Conservation (phyloP, 1,140 invertebrate genomes). For the Polypedilum pembai region DNA sequence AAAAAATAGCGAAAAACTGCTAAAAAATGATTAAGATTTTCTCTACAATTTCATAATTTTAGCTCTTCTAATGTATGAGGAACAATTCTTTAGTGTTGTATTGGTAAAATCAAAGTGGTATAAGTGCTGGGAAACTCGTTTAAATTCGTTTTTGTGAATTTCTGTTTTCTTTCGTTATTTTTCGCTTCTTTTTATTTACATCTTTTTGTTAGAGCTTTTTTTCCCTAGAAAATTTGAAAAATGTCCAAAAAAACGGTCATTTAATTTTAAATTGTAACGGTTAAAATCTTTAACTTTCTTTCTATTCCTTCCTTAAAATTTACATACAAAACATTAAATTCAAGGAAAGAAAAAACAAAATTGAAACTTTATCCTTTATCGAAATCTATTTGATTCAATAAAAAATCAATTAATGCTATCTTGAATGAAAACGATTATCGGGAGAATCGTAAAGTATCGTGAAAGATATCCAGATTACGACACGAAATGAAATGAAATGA, state of each 20-base stretch:
- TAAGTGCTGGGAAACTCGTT: too few species aligned
- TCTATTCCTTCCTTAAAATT: background rate
- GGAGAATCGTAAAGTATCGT: too few species aligned
- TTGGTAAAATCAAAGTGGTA: too few species aligned
- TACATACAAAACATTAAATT: slow-evolving; percentile 1
- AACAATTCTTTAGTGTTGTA: too few species aligned
- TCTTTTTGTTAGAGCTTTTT: too few species aligned
- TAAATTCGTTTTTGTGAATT: too few species aligned
- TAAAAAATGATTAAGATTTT: too few species aligned
- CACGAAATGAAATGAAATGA: background rate
- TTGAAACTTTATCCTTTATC: background rate
- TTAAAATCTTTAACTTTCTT: background rate
- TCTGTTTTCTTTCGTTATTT: too few species aligned
- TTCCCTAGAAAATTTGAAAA: background rate
- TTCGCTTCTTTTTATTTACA: too few species aligned
- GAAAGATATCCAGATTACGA: background rate
- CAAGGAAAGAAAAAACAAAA: background rate
- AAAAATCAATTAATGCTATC: slow-evolving; percentile 7
- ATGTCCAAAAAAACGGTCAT: background rate
- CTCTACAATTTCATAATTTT: too few species aligned
- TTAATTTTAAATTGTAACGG: background rate
- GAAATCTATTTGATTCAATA: slow-evolving; percentile 2
- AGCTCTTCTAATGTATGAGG: too few species aligned
- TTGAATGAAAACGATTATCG: background rate
- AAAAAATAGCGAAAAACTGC: too few species aligned